A percentile compares a stretch with the other conserved stretches of the same genome.
phyloP scores from a whole-genome alignment of 2,888 invertebrate genomes.

The Pteria penguin region DNA sequence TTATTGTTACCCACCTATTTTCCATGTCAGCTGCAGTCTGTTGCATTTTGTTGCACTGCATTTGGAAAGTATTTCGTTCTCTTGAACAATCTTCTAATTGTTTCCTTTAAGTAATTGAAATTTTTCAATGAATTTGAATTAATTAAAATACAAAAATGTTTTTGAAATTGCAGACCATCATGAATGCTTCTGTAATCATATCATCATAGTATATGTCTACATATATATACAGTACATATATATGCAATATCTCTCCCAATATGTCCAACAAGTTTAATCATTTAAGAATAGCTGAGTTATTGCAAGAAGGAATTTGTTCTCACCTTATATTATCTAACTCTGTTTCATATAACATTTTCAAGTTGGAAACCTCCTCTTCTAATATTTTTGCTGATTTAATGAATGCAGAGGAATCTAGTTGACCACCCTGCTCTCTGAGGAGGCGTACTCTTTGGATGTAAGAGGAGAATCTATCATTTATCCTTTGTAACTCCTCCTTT shows the following conservation, averaged over 20 bases:
- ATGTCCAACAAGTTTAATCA: no score
- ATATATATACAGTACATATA: no score
- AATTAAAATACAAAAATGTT: no score
- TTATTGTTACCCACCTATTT: constrained; percentile 61
- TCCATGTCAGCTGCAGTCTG: constrained; percentile 68
- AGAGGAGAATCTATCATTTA: constrained; percentile 70
- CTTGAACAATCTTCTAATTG: constrained; percentile 61
- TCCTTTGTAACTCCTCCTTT: constrained; percentile 67
- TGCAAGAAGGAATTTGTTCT: not conserved
- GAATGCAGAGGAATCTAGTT: constrained; percentile 68
- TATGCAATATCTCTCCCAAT: no score
- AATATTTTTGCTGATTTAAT: constrained; percentile 69
- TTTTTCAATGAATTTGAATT: no score
- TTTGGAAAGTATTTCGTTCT: constrained; percentile 64
- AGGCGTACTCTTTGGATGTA: constrained; percentile 70
- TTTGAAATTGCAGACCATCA: no score
- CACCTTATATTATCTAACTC: constrained; percentile 74
- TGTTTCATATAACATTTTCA: constrained; percentile 72
- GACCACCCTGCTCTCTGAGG: constrained; percentile 62
- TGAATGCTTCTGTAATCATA: no score
- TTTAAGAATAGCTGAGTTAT: no score
- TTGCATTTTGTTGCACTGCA: constrained; percentile 68
- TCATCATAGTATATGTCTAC: no score
- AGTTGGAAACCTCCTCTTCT: constrained; percentile 71
- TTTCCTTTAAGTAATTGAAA: constrained; percentile 60